These are phyloP conservation scores for Polypedilum vanderplanki DNA, from an alignment of 1,140 invertebrate species.

Conservation along the genomic window DNA sequence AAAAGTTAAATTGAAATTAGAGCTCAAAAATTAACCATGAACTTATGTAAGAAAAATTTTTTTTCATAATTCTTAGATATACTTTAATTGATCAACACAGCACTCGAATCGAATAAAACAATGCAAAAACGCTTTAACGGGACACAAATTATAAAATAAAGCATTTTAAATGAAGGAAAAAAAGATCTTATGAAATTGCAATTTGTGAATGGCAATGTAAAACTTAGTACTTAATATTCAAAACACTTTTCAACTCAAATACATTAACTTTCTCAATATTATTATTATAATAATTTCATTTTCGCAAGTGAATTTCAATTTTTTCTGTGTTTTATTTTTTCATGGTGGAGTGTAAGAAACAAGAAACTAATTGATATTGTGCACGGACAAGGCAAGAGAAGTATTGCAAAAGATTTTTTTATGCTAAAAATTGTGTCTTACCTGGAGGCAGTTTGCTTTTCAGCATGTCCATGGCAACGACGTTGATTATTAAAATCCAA, in stretches of 20 bases:
- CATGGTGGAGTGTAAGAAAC: background rate
- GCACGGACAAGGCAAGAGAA: background rate
- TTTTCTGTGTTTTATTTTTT: background rate
- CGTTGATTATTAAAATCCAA: slow-evolving; percentile 70
- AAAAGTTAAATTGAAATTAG: background rate
- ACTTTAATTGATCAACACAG: too few relatives aligned
- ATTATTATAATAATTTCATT: background rate
- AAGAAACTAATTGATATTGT: slow-evolving; percentile 3
- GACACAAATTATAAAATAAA: too few relatives aligned
- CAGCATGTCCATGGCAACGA: slow-evolving; percentile 70
- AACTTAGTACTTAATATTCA: too few relatives aligned
- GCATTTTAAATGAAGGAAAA: too few relatives aligned
- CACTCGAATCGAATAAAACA: background rate
- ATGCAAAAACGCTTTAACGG: background rate
- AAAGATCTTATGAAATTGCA: too few relatives aligned
- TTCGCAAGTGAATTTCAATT: slow-evolving; percentile 12
- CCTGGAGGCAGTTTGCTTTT: slow-evolving; percentile 56
- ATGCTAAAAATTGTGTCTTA: slow-evolving; percentile 34
- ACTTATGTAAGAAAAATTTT: background rate
- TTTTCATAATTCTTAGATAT: background rate
- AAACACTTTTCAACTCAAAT: too few relatives aligned
- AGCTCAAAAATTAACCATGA: background rate
- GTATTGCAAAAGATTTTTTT: background rate
- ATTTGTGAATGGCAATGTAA: too few relatives aligned
- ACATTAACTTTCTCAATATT: too few relatives aligned